A percentile compares a stretch with the other conserved stretches of the same genome.
Conservation (phyloP, 2,888 invertebrate genomes). For the Tetramorium bicarinatum region DNA sequence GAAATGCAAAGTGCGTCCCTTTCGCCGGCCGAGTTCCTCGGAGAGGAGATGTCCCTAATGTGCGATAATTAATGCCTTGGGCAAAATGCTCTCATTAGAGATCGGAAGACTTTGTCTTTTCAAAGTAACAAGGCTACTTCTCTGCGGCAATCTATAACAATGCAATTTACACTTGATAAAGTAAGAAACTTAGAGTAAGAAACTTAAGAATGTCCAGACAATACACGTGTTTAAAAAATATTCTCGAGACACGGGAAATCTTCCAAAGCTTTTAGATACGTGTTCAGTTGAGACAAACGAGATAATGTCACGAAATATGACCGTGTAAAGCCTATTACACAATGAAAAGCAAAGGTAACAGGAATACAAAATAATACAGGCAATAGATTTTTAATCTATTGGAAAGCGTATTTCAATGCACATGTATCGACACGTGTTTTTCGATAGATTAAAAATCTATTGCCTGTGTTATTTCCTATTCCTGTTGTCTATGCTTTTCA, state of each 20-base stretch:
- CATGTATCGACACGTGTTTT: too few species aligned
- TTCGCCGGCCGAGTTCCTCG: slow-evolving; percentile 13
- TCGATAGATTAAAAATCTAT: too few species aligned
- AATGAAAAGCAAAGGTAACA: too few species aligned
- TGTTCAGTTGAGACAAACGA: not conserved
- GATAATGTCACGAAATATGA: too few species aligned
- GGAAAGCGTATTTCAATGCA: too few species aligned
- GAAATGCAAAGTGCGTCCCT: slow-evolving; percentile 33
- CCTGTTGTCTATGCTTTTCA: too few species aligned
- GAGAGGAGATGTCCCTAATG: not conserved
- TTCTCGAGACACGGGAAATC: not conserved
- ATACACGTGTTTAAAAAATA: not conserved
- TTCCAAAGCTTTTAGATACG: not conserved
- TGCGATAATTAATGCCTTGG: not conserved
- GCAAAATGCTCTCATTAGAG: not conserved
- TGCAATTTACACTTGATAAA: not conserved
- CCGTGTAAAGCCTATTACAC: too few species aligned
- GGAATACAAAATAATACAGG: too few species aligned
- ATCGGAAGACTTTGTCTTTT: not conserved
- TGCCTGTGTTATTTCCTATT: too few species aligned
- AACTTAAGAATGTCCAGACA: not conserved
- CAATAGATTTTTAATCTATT: too few species aligned
- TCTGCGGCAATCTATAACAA: not conserved
- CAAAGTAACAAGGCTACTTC: not conserved
- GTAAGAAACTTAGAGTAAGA: not conserved